Conservation (phyloP, 2,797 vertebrate genomes). For the Mormyrops boulengeri region DNA sequence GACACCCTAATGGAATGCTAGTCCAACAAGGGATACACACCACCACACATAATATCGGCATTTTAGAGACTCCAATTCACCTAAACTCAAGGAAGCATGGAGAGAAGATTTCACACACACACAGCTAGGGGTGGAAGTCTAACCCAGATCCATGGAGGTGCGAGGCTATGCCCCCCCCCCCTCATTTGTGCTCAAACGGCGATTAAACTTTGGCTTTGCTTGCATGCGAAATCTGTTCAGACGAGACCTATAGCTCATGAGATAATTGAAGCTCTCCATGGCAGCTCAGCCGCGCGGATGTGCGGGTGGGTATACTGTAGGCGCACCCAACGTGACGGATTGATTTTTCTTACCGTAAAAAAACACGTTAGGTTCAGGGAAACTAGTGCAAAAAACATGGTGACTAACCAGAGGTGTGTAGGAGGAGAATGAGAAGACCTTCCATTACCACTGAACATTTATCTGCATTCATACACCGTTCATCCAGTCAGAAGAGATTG, state of each 20-base stretch:
- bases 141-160: neutral
- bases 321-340: constrained; percentile 4
- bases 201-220: constrained; percentile 21
- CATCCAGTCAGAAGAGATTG: neutral
- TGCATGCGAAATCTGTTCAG: constrained; percentile 22
- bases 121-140: neutral
- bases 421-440: neutral
- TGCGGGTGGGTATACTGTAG: neutral
- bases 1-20: neutral
- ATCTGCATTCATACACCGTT: neutral
- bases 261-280: constrained; percentile 5
- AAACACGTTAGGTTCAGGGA: neutral
- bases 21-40: neutral
- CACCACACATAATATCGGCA: neutral
- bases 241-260: neutral
- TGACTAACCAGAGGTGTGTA: neutral
- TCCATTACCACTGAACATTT: neutral
- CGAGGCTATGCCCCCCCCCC: neutral
- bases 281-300: constrained; percentile 6
- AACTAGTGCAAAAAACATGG: neutral
- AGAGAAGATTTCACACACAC: neutral
- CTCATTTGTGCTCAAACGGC: neutral
- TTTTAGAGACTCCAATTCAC: neutral
- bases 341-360: constrained; percentile 7
- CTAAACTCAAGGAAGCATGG: neutral